Evolutionary conservation across 2,113 vertebrate species (phyloP).

Genomic region (Nothocercus julius): DNA sequence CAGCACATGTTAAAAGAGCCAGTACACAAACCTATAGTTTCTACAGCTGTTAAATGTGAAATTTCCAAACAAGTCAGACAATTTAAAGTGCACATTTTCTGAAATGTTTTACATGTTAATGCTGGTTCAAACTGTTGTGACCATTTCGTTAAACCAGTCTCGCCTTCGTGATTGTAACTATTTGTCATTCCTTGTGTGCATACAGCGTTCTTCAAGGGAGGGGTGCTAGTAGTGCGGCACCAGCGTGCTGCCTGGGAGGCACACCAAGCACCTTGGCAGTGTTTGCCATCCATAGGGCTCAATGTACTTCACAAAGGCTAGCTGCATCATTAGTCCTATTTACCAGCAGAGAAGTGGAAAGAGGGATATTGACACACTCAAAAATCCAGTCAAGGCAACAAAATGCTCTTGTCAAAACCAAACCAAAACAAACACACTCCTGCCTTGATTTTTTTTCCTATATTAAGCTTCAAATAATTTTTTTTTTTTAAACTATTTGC

Average conservation of each 20-base stretch:
- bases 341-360: not conserved
- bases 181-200: accelerated
- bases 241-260: not conserved
- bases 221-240: not conserved
- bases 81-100: not conserved
- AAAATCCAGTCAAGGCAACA: not conserved
- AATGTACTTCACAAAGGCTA: not conserved
- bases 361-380: accelerated
- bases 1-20: not conserved
- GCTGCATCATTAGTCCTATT: not conserved
- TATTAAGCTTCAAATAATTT: not conserved
- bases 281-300: not conserved
- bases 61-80: not conserved
- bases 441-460: not conserved
- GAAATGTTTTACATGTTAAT: not conserved
- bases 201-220: not conserved
- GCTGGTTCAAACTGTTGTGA: not conserved
- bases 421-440: too few relatives aligned
- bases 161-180: not conserved
- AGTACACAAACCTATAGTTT: accelerated
- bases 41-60: not conserved
- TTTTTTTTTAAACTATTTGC: not conserved
- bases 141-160: not conserved
- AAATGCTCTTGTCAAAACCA: not conserved
- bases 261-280: not conserved